A percentile compares a stretch with the other conserved stretches of the same genome.
phyloP scores from a whole-genome alignment of 2,888 invertebrate genomes.

The Chymomyza caudatula region DNA sequence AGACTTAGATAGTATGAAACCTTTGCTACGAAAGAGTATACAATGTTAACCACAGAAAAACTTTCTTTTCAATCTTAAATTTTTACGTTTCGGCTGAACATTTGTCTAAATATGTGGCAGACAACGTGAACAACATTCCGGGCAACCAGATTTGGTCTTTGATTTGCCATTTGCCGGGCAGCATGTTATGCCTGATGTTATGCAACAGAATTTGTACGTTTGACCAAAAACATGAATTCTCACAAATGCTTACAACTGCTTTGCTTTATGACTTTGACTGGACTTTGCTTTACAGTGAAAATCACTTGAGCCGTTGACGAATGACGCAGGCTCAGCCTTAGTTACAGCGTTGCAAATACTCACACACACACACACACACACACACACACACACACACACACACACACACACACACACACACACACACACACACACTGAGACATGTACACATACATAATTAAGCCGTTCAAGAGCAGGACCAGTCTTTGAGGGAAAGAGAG shows the following conservation, averaged over 20 bases:
- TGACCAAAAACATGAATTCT: constrained; percentile 34
- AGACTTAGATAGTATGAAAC: too few relatives aligned
- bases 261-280: constrained; percentile 27
- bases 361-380: background rate
- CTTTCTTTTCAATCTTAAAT: background rate
- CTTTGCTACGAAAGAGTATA: background rate
- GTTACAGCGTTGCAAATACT: background rate
- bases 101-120: constrained; percentile 11
- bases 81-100: constrained; percentile 2
- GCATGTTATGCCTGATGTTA: constrained; percentile 23
- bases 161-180: background rate
- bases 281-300: constrained; percentile 24
- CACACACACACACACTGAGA: background rate
- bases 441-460: constrained; percentile 42
- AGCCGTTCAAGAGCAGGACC: constrained; percentile 28
- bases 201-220: constrained; percentile 18
- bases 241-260: constrained; percentile 13
- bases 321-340: background rate
- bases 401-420: background rate
- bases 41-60: background rate
- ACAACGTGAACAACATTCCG: background rate
- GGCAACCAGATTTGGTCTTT: background rate
- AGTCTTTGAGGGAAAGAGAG: background rate
- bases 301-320: constrained; percentile 6
- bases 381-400: background rate